Conservation (phyloP, 2,113 vertebrate genomes). For the Barbus barbus region DNA sequence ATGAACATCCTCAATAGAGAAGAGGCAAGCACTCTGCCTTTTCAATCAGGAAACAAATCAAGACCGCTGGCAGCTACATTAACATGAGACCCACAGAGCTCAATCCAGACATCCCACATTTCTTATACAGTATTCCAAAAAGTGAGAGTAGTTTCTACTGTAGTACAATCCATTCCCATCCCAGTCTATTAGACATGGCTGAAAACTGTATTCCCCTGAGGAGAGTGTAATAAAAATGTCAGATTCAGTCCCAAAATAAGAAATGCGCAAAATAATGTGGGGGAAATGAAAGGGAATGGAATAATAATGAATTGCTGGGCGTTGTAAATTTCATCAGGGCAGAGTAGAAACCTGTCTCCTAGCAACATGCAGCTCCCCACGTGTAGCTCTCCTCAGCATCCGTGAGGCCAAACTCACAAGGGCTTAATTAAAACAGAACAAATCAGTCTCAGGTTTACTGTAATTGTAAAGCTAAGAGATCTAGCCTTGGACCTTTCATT, state of each 20-base stretch:
- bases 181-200: slow-evolving; percentile 43
- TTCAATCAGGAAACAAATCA: slow-evolving; percentile 16
- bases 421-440: slow-evolving; percentile 61
- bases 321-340: slow-evolving; percentile 41
- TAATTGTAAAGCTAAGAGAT: slow-evolving; percentile 51
- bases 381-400: slow-evolving; percentile 48
- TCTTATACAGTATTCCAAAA: not conserved
- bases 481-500: slow-evolving; percentile 25
- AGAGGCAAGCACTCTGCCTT: not conserved
- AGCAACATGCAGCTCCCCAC: slow-evolving; percentile 58
- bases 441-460: slow-evolving; percentile 57
- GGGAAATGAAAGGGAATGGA: slow-evolving; percentile 55
- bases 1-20: not conserved
- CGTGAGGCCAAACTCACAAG: slow-evolving; percentile 46
- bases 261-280: slow-evolving; percentile 49
- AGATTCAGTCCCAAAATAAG: slow-evolving; percentile 45
- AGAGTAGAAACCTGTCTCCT: slow-evolving; percentile 54
- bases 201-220: slow-evolving; percentile 28
- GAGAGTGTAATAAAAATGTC: slow-evolving; percentile 38
- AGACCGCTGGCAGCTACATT: not conserved
- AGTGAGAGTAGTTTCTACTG: not conserved
- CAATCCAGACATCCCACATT: slow-evolving; percentile 10
- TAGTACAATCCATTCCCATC: slow-evolving; percentile 20
- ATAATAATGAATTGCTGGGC: slow-evolving; percentile 45
- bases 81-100: not conserved